These are phyloP conservation scores for Hydrotaea diabolus DNA, from an alignment of 2,888 invertebrate genomes.

Conservation along the genomic window DNA sequence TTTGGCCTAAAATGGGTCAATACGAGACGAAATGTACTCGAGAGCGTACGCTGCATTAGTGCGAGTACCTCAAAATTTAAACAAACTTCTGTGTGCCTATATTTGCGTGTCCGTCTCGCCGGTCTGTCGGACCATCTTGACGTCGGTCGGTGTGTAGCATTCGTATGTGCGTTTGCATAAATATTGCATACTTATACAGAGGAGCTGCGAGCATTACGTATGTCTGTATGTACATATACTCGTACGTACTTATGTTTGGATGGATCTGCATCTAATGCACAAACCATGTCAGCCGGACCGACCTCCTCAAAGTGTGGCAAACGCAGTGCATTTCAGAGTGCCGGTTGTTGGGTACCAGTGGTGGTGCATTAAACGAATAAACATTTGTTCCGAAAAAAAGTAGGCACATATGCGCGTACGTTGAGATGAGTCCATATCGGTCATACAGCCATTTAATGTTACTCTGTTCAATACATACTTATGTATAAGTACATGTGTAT, in stretches of 20 bases:
- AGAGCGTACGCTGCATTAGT: conserved; percentile 8
- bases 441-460: neutral
- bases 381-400: conserved; percentile 52
- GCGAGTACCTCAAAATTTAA: conserved; percentile 41
- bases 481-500: neutral
- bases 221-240: neutral
- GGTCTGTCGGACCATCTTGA: neutral
- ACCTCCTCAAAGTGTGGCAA: conserved; percentile 54
- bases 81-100: conserved; percentile 46
- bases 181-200: neutral
- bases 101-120: neutral
- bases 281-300: conserved; percentile 59
- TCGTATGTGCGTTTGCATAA: conserved; percentile 11
- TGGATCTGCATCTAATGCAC: conserved; percentile 59
- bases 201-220: neutral
- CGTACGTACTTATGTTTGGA: conserved; percentile 2
- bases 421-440: neutral
- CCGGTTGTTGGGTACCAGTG: conserved; percentile 16
- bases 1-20: conserved; percentile 58
- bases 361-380: conserved; percentile 61
- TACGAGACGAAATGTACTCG: neutral
- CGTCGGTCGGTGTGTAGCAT: neutral
- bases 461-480: conserved; percentile 5
- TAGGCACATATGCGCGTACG: neutral
- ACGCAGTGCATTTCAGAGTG: neutral